These are phyloP conservation scores for Mobula hypostoma DNA, from an alignment of 2,113 vertebrate genomes.

Conservation along the genomic window DNA sequence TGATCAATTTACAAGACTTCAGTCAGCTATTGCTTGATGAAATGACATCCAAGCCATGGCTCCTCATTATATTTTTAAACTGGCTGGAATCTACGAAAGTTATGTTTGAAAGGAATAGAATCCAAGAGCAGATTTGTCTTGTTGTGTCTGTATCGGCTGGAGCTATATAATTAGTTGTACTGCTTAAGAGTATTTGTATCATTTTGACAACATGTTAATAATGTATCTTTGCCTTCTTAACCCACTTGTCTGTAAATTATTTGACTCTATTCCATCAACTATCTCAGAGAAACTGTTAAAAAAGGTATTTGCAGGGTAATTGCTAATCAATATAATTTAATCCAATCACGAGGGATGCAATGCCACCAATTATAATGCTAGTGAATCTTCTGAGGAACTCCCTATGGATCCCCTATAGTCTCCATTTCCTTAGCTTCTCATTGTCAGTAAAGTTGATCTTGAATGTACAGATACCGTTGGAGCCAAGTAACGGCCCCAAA, in stretches of 20 bases:
- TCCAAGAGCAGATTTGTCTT: too few relatives aligned
- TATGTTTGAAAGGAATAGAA: background rate
- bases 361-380: background rate
- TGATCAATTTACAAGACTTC: background rate
- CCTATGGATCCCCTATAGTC: too few relatives aligned
- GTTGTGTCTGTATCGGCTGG: too few relatives aligned
- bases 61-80: background rate
- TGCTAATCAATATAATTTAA: background rate
- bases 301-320: background rate
- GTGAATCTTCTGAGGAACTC: too few relatives aligned
- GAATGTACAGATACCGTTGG: too few relatives aligned
- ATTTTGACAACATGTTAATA: background rate
- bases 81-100: background rate
- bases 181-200: background rate
- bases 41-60: background rate
- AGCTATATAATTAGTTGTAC: too few relatives aligned
- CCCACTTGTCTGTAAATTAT: background rate
- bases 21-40: background rate
- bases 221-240: background rate
- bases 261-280: background rate
- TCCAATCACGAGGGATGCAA: background rate
- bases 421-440: too few relatives aligned
- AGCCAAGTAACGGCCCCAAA: too few relatives aligned
- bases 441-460: too few relatives aligned
- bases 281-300: background rate